Conservation (phyloP, 2,113 vertebrate species). For the Peromyscus leucopus region DNA sequence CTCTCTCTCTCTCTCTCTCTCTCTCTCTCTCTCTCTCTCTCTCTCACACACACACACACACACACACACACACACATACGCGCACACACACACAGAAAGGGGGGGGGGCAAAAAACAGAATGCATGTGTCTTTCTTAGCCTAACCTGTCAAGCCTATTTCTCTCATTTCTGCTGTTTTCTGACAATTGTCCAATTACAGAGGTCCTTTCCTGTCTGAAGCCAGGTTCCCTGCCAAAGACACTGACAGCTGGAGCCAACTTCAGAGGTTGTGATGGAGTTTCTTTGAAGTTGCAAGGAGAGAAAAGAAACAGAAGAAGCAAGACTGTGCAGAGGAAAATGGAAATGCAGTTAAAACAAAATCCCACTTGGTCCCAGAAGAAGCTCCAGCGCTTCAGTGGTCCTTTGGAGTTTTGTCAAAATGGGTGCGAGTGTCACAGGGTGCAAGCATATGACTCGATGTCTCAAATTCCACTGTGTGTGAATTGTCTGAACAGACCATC, state of each 20-base stretch:
- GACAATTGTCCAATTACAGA: neutral
- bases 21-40: no score
- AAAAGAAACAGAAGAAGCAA: neutral
- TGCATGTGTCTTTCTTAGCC: neutral
- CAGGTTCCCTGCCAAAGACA: neutral
- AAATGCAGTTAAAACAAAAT: neutral
- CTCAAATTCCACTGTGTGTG: neutral
- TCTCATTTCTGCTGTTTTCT: neutral
- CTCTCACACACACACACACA: no score
- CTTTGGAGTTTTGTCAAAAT: neutral
- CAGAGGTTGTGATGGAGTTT: neutral
- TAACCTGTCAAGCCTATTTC: neutral
- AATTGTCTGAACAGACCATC: neutral
- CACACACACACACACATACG: neutral
- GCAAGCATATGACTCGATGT: neutral
- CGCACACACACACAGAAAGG: neutral
- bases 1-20: no score
- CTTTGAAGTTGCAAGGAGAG: neutral
- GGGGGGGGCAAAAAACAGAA: neutral
- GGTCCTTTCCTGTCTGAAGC: neutral
- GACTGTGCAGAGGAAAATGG: neutral
- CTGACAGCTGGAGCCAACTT: neutral
- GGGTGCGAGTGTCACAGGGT: neutral
- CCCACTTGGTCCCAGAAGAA: accelerated
- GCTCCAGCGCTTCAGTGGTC: neutral